Conservation (phyloP, 2,888 invertebrate genomes). For the Drosophila quasianomalipes region DNA sequence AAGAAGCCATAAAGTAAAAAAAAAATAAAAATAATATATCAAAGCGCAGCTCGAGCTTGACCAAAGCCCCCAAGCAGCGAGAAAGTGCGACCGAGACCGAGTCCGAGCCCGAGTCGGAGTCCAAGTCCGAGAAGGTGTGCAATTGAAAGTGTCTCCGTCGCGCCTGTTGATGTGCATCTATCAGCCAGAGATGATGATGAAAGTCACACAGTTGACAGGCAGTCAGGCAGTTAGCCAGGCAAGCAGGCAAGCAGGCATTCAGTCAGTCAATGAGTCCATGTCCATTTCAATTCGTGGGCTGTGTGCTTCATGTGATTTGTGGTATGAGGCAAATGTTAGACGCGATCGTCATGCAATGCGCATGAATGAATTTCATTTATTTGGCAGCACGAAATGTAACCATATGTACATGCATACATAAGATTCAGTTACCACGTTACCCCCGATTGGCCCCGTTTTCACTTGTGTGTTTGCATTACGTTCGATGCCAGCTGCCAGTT, state of each 20-base stretch:
- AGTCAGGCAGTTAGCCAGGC: background rate
- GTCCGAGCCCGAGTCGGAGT: background rate
- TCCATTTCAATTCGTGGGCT: slow-evolving; percentile 37
- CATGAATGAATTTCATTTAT: slow-evolving; percentile 65
- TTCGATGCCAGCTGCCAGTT: slow-evolving; percentile 34
- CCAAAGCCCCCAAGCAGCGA: slow-evolving; percentile 35
- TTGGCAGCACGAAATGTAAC: slow-evolving; percentile 51
- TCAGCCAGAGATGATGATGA: slow-evolving; percentile 52
- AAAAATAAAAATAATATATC: slow-evolving; percentile 40
- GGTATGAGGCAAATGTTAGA: slow-evolving; percentile 62
- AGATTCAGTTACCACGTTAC: slow-evolving; percentile 33
- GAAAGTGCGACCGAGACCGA: slow-evolving; percentile 50
- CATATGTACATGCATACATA: slow-evolving; percentile 39
- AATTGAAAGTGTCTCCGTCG: slow-evolving; percentile 76
- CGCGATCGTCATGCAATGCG: slow-evolving; percentile 59
- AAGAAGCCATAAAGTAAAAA: slow-evolving; percentile 68
- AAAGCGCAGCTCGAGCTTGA: slow-evolving; percentile 44
- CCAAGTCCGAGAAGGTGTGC: slow-evolving; percentile 62
- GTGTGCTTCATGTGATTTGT: slow-evolving; percentile 13
- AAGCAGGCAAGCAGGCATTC: background rate
- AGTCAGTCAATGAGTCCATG: slow-evolving; percentile 21
- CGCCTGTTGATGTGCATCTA: slow-evolving; percentile 66
- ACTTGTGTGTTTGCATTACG: slow-evolving; percentile 30
- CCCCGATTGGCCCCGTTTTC: slow-evolving; percentile 27
- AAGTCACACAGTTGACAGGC: slow-evolving; percentile 21